Base-by-base conservation (phyloP, 2,888 invertebrate species). In the Dioctria linearis region DNA sequence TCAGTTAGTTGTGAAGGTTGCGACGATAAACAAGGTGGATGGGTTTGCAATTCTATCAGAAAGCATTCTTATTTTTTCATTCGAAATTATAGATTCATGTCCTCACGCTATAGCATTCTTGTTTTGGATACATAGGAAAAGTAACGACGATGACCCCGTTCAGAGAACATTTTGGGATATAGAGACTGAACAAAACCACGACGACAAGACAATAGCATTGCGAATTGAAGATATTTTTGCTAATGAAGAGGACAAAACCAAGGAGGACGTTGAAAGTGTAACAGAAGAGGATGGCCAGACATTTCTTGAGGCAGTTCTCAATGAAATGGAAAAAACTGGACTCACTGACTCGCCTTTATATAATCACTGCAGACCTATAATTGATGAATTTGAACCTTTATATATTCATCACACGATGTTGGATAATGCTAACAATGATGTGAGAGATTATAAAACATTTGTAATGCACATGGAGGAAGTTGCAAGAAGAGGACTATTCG, bases 401-500 rank as follows among this genome's bases (percentile, higher is more conserved):
- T 87, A 87, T 25, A 84, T 88, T 43, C 88, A 88, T 80, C 88
- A 88, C 80, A 86, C 86, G 3, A 83, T 88, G 81, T 80, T 88
- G 5, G 86, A 87, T 81, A 84, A 86, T 0, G 81, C 84, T 0
- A 87, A 88, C n/a, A 86, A 87, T 80, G 86, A 85, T 42, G 86
- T 88, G 3, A 85, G 85, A 76, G 88, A 87, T 81, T 84, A 85
- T n/a, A 83, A 84, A 1, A 85, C 84, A 3, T 88, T 88, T 79
- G 80, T 86, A 25, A 84, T 86, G 39, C 86, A 88, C 80, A 87
- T 88, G 87, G 88, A 88, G 57, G 84, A 85, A 13, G 86, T 87
- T 67, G 85, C 86, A 0, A 86, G 86, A 42, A 83, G 84, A 39
- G 88, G 88, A 0, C 82, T 87, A 0, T 87, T 88, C 40, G 88